Percentiles rank a stretch among this genome's conserved stretches.
These are phyloP conservation scores for Scaptomyza hsui DNA, from an alignment of 1,140 invertebrate genomes.

Conservation along the genomic window DNA sequence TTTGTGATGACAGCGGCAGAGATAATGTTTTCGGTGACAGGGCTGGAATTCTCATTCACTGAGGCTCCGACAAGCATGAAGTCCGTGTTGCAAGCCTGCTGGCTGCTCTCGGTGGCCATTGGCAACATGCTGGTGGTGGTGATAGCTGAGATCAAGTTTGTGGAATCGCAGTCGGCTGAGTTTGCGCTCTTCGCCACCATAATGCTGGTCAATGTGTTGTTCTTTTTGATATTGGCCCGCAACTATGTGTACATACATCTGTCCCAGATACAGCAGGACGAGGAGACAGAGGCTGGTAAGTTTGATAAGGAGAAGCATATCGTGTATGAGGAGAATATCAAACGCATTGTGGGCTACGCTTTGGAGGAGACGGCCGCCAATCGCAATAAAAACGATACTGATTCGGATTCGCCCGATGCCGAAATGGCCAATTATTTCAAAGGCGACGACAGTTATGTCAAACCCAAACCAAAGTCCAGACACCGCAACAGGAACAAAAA, in stretches of 20 bases:
- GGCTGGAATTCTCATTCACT: constrained; percentile 95
- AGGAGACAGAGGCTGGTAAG: neutral
- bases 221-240: constrained; percentile 91
- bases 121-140: constrained; percentile 93
- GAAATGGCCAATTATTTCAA: too few species aligned
- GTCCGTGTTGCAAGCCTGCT: constrained; percentile 94
- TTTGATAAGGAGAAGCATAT: neutral
- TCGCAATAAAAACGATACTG: neutral
- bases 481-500: too few species aligned
- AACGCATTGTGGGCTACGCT: neutral
- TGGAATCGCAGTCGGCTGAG: constrained; percentile 86
- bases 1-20: constrained; percentile 93
- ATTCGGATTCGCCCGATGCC: neutral
- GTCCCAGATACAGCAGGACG: constrained; percentile 17
- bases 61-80: constrained; percentile 97
- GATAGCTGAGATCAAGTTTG: constrained; percentile 86
- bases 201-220: constrained; percentile 91
- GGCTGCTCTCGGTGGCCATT: constrained; percentile 94
- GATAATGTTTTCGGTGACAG: constrained; percentile 96
- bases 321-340: neutral
- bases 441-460: too few species aligned
- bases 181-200: constrained; percentile 94
- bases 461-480: too few species aligned
- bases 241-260: constrained; percentile 88
- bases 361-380: neutral